phyloP scores from a whole-genome alignment of 2,888 invertebrate species.

The Nymphalis urticae region DNA sequence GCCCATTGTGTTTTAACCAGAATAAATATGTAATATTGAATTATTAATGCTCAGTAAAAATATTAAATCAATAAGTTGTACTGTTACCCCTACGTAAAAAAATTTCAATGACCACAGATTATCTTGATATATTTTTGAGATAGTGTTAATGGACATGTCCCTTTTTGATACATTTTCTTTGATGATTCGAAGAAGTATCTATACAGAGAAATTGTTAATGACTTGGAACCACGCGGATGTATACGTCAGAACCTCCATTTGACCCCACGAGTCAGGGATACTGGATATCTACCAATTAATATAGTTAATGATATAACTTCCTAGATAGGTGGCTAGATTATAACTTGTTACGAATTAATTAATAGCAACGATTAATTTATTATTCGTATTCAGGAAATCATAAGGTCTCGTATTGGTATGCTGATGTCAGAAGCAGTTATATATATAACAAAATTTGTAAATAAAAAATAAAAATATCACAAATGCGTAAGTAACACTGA shows the following conservation, averaged over 20 bases:
- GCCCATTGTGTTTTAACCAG: too few species aligned
- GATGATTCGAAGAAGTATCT: too few species aligned
- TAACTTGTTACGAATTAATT: slow-evolving; percentile 1
- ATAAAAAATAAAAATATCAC: too few species aligned
- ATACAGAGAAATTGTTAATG: neutral
- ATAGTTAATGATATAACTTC: slow-evolving; percentile 24
- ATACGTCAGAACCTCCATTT: slow-evolving; percentile 19
- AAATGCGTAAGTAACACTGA: too few species aligned
- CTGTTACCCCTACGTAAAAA: too few species aligned
- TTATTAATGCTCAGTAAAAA: too few species aligned
- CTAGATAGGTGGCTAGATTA: slow-evolving; percentile 7
- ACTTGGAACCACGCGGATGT: slow-evolving; percentile 17
- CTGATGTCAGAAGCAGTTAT: neutral
- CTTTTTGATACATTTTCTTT: too few species aligned
- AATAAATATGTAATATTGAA: too few species aligned
- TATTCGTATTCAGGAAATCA: slow-evolving; percentile 1
- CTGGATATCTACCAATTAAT: slow-evolving; percentile 23
- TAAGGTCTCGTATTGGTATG: neutral
- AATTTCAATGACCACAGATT: too few species aligned
- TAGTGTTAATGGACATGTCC: too few species aligned
- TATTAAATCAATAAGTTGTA: too few species aligned
- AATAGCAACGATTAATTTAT: neutral
- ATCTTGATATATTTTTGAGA: too few species aligned
- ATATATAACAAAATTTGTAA: neutral
- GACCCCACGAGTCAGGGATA: slow-evolving; percentile 24